Evolutionary conservation across 2,888 invertebrate genomes (phyloP).

Genomic region (Drosophila rellima): DNA sequence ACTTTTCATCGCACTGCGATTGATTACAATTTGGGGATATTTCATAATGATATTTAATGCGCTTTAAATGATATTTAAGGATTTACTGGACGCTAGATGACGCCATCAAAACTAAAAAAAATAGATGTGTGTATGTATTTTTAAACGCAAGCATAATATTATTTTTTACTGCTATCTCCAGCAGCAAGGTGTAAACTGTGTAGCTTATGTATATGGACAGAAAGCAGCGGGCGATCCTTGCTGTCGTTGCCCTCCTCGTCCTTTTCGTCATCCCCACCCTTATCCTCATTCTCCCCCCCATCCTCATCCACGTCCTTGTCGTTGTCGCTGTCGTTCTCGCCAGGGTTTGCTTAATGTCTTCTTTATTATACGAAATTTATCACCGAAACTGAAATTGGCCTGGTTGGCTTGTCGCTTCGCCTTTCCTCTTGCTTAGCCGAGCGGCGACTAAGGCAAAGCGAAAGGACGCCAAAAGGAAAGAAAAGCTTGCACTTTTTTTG

Average conservation of each 20-base stretch:
- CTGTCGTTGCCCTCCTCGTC: conserved; percentile 34
- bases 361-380: conserved; percentile 82
- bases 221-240: conserved; percentile 69
- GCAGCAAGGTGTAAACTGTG: conserved; percentile 68
- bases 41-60: conserved; percentile 27
- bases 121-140: conserved; percentile 43
- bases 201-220: conserved; percentile 24
- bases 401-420: conserved; percentile 57
- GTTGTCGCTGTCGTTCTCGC: conserved; percentile 50
- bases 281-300: conserved; percentile 26
- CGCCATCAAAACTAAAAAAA: conserved; percentile 18
- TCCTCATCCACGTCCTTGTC: conserved; percentile 18
- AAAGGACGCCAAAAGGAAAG: conserved; percentile 14
- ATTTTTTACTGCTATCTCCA: conserved; percentile 23
- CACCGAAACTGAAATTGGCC: conserved; percentile 79
- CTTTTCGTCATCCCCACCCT: neutral
- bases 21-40: conserved; percentile 25
- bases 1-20: conserved; percentile 35
- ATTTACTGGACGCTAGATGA: neutral
- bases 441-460: conserved; percentile 16
- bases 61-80: conserved; percentile 12
- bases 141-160: conserved; percentile 62
- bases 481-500: conserved; percentile 65
- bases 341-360: conserved; percentile 82
- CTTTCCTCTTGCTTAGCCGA: conserved; percentile 42